phyloP scores from a whole-genome alignment of 2,113 vertebrate genomes.

The Corythornis cristatus region DNA sequence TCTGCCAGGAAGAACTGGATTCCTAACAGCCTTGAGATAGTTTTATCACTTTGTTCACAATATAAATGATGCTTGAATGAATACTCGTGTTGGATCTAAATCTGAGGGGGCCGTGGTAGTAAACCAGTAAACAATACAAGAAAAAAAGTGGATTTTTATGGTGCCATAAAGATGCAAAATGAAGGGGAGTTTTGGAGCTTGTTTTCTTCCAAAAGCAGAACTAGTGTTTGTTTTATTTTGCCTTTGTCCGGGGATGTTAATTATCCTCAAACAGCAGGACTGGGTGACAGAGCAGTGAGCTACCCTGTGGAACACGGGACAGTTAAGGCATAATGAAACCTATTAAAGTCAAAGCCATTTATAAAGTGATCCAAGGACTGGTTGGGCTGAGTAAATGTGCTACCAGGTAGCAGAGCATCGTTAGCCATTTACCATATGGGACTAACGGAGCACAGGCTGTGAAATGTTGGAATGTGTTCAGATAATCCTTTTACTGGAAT shows the following conservation, averaged over 20 bases:
- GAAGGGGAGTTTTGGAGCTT: not conserved
- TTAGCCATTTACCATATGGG: not conserved
- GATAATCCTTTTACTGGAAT: not conserved
- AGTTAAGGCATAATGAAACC: not conserved
- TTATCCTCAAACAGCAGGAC: not conserved
- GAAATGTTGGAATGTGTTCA: not conserved
- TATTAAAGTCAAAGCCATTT: not conserved
- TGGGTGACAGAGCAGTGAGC: not conserved
- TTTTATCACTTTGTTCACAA: slow-evolving; percentile 17
- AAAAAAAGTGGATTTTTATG: not conserved
- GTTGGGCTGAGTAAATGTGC: not conserved
- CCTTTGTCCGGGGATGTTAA: not conserved
- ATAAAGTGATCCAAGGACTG: not conserved
- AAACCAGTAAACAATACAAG: slow-evolving; percentile 1
- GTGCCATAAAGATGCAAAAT: not conserved
- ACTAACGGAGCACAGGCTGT: not conserved
- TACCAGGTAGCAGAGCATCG: not conserved
- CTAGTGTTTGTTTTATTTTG: not conserved
- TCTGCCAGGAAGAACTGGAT: not conserved
- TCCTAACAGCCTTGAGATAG: not conserved
- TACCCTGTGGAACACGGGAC: not conserved
- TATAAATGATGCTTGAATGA: slow-evolving; percentile 28
- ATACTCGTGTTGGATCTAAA: slow-evolving; percentile 7
- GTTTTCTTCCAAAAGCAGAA: not conserved
- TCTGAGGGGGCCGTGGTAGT: not conserved